phyloP scores from a whole-genome alignment of 2,113 vertebrate species.

The Pelmatolapia mariae region DNA sequence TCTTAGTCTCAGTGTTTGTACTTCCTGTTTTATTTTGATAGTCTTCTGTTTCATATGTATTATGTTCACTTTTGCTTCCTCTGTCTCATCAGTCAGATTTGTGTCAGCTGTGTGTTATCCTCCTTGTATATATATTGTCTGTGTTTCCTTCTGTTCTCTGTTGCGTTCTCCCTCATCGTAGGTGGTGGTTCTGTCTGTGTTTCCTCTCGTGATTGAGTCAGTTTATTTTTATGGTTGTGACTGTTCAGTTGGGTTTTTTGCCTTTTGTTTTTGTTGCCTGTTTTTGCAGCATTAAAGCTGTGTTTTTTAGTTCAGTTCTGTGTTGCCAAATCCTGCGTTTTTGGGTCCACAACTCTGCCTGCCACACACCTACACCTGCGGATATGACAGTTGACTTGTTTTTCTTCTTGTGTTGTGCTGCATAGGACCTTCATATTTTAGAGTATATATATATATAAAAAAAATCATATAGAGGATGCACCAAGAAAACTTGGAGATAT shows the following conservation, averaged over 20 bases:
- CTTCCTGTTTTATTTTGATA: not conserved
- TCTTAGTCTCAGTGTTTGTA: not conserved
- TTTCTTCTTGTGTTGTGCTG: not conserved
- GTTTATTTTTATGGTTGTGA: not conserved
- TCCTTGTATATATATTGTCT: not conserved
- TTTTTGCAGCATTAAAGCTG: not conserved
- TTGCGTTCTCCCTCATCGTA: not conserved
- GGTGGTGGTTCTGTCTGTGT: not conserved
- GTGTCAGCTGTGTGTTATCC: not conserved
- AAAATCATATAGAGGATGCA: not conserved
- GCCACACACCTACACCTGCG: not conserved
- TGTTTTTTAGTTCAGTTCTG: not conserved
- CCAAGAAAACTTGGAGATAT: not conserved
- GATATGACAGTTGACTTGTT: not conserved
- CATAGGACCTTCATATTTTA: not conserved
- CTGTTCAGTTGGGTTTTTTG: not conserved
- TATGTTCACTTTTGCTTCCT: not conserved
- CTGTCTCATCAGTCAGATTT: not conserved
- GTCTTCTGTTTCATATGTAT: not conserved
- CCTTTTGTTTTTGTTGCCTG: not conserved
- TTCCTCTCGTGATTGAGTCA: not conserved
- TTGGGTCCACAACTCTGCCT: not conserved
- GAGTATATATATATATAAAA: not conserved
- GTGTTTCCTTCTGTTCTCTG: not conserved
- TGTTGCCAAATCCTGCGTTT: not conserved